These are phyloP conservation scores for Ceraclea dissimilis DNA, from an alignment of 2,888 invertebrate species.

Conservation along the genomic window DNA sequence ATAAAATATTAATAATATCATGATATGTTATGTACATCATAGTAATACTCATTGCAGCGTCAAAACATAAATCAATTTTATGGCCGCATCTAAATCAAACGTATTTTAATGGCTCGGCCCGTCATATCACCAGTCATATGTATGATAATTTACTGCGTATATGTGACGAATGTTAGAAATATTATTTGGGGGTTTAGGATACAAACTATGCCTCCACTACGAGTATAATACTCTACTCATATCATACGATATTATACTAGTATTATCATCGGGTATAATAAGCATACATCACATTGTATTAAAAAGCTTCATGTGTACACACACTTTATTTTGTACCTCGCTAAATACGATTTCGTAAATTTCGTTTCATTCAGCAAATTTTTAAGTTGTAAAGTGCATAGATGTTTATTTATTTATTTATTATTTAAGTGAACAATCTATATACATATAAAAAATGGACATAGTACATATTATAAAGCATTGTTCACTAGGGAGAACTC, in stretches of 20 bases:
- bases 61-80: conserved; percentile 54
- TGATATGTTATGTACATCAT: conserved; percentile 1
- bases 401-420: background rate
- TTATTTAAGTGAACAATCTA: too few species aligned
- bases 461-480: too few species aligned
- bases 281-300: background rate
- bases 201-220: too few species aligned
- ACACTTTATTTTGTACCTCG: background rate
- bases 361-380: background rate
- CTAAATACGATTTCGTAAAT: background rate
- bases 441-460: too few species aligned
- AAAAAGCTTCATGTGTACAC: background rate
- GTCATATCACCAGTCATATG: conserved; percentile 50
- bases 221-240: too few species aligned
- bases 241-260: too few species aligned
- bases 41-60: conserved; percentile 33
- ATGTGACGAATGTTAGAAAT: conserved; percentile 55
- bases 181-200: conserved; percentile 26
- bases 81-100: conserved; percentile 55
- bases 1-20: background rate
- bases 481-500: too few species aligned
- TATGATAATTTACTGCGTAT: conserved; percentile 53
- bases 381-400: background rate
- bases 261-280: too few species aligned
- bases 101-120: conserved; percentile 53